These are phyloP conservation scores for Leucoraja erinaceus DNA, from an alignment of 2,113 vertebrate genomes.

Conservation along the genomic window DNA sequence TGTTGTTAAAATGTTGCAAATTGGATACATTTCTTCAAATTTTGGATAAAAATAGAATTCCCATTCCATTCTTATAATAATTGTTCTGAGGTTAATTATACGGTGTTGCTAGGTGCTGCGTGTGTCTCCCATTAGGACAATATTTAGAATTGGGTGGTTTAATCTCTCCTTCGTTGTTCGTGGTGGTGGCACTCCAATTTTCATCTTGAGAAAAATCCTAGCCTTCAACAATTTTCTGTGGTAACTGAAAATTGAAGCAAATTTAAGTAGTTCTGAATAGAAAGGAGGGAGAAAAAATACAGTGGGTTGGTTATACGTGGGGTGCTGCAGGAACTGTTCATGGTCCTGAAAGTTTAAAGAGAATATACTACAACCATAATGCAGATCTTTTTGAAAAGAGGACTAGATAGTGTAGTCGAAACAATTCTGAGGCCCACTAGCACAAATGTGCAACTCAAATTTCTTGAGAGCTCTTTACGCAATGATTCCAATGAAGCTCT, in stretches of 20 bases:
- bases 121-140: not conserved
- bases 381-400: too few species aligned
- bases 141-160: not conserved
- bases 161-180: not conserved
- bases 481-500: too few species aligned
- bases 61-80: not conserved
- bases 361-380: not conserved
- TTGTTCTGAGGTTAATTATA: not conserved
- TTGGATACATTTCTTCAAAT: not conserved
- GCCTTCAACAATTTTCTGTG: not conserved
- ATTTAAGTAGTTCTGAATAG: not conserved
- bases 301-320: not conserved
- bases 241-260: not conserved
- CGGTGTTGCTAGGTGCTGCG: not conserved
- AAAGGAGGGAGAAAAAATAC: not conserved
- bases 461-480: too few species aligned
- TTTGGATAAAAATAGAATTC: too few species aligned
- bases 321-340: constrained; percentile 4
- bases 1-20: not conserved
- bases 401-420: too few species aligned
- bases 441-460: too few species aligned
- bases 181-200: not conserved
- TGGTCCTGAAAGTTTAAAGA: constrained; percentile 39
- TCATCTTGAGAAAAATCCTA: not conserved
- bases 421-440: too few species aligned